Conservation (phyloP, 2,113 vertebrate species). For the Megatriorchis doriae region DNA sequence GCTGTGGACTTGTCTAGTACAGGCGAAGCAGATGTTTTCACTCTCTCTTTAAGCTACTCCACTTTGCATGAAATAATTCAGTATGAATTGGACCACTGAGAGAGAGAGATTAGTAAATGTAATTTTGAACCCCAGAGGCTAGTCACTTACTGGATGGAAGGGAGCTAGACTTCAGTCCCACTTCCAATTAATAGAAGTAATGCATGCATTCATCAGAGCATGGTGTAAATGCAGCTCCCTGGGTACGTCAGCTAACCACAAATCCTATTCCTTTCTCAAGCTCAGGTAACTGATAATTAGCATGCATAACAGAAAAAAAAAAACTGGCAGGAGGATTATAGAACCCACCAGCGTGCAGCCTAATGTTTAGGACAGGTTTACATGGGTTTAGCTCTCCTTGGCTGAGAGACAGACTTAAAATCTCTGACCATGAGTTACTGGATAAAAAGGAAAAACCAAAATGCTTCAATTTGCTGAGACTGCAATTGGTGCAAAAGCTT, state of each 20-base stretch:
- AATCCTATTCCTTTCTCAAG: background rate
- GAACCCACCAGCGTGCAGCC: background rate
- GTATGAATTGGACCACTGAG: constrained; percentile 18
- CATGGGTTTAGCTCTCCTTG: background rate
- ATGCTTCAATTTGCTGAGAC: background rate
- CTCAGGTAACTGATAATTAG: background rate
- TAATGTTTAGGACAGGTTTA: background rate
- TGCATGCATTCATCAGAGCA: background rate
- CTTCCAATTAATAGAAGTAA: constrained; percentile 16
- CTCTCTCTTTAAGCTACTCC: background rate
- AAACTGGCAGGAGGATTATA: background rate
- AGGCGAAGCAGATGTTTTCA: background rate
- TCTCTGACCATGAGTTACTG: background rate
- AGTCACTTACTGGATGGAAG: background rate
- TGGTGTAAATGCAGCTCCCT: background rate
- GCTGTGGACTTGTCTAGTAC: background rate
- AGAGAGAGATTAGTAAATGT: constrained; percentile 19
- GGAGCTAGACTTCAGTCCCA: background rate
- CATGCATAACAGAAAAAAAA: background rate
- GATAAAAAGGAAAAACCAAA: background rate
- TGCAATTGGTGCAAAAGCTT: background rate
- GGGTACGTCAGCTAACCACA: background rate
- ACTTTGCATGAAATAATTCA: constrained; percentile 8
- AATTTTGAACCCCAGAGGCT: constrained; percentile 29
- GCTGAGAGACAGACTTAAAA: background rate